Base-by-base conservation (phyloP, 2,888 invertebrate species). In the Nemapogon koenigi region DNA sequence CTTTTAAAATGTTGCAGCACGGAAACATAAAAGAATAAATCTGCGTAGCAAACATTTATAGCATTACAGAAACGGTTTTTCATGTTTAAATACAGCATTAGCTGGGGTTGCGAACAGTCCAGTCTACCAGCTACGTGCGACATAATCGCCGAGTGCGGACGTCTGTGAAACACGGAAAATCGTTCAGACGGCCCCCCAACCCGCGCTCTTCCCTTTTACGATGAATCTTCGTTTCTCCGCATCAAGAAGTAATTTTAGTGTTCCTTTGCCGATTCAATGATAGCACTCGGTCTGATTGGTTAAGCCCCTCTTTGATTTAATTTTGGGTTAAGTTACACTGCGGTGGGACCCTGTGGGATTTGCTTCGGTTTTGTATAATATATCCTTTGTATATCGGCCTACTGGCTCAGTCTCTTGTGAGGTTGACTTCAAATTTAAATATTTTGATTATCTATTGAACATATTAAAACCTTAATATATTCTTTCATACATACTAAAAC, bases 231-330 rank as follows among this genome's bases (percentile, higher is more conserved):
- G 75, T 75, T 76, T 75, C 76, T 72, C 69, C 72, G 73, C 72
- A 76, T 75, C 76, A 76, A 75, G 76, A 76, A 78, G 76, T 75
- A 76, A 76, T 76, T 76, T 76, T 75, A 75, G 75, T 76, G 76
- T 78, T 76, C 71, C 72, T 75, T 76, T 71, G 66, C 72, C 75
- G 75, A 76, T 76, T 76, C 75, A 76, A 76, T 75, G 78, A 75
- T 76, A 78, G 73, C 76, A 78, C 76, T 78, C 75, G 76, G 57
- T 59, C 62, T 75, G 76, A 78, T 76, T 78, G 75, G 76, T 73
- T 69, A 70, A 73, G 66, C 72, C 72, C 66, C 73, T 71, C 76
- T 73, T 72, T 75, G 76, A 78, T 78, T 78, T 78, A 78, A 78
- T 78, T 76, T 72, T 59, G 70, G 76, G 75, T 73, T 76, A 76